A percentile compares a stretch with the other conserved stretches of the same genome.
phyloP scores from a whole-genome alignment of 2,888 invertebrate genomes.

The Aphidius colemani region DNA sequence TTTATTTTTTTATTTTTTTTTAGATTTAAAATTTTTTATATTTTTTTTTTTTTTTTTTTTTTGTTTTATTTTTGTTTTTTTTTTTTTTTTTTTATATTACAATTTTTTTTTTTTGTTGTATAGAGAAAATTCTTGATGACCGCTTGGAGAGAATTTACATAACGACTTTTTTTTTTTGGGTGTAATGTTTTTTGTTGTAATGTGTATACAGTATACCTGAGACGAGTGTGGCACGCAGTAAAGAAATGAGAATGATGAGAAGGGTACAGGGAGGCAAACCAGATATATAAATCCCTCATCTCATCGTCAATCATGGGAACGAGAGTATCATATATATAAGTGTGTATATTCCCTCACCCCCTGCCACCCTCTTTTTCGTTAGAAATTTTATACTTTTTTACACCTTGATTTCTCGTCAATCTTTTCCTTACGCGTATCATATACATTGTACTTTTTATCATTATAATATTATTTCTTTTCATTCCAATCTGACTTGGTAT shows the following conservation, averaged over 20 bases:
- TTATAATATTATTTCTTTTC: constrained; percentile 33
- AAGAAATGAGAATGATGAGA: constrained; percentile 33
- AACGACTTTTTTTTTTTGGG: constrained; percentile 56
- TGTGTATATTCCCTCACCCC: not conserved
- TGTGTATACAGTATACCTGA: constrained; percentile 40
- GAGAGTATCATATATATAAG: constrained; percentile 1
- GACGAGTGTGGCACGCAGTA: constrained; percentile 36
- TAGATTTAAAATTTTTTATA: too few relatives aligned
- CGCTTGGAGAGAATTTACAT: constrained; percentile 48
- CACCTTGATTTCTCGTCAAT: not conserved
- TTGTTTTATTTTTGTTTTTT: constrained; percentile 1
- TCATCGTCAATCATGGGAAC: constrained; percentile 31
- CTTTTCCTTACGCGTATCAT: not conserved
- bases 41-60: too few relatives aligned
- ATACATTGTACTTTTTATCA: not conserved
- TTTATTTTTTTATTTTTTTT: too few relatives aligned
- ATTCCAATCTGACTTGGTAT: too few relatives aligned
- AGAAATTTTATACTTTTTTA: constrained; percentile 13
- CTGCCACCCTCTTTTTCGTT: constrained; percentile 10
- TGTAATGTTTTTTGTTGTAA: constrained; percentile 36
- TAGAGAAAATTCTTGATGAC: constrained; percentile 24
- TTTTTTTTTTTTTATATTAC: not conserved
- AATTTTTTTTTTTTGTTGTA: constrained; percentile 1
- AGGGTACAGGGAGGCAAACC: constrained; percentile 39
- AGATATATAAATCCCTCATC: constrained; percentile 35